Evolutionary conservation across 2,888 invertebrate genomes (phyloP).

Genomic region (Drosophila nr. fundita): DNA sequence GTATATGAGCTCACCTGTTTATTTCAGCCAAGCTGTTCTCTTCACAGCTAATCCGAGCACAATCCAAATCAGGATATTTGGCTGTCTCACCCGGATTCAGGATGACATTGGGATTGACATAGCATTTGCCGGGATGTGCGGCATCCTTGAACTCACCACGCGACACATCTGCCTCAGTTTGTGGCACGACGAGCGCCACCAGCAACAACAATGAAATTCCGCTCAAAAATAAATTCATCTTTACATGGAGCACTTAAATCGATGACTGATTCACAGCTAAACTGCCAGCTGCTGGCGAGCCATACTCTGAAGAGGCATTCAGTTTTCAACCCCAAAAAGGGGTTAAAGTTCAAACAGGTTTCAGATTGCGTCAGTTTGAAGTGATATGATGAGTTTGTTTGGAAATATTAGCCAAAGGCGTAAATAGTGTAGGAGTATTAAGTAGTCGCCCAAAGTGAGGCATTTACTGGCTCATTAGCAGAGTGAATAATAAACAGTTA

Average conservation of each 20-base stretch:
- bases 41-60: not conserved
- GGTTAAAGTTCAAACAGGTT: conserved; percentile 23
- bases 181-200: not conserved
- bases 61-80: not conserved
- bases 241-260: not conserved
- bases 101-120: not conserved
- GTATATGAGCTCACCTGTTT: not conserved
- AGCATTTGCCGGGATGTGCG: not conserved
- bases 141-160: not conserved
- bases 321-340: not conserved
- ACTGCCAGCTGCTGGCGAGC: conserved; percentile 8
- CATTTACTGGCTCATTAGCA: not conserved
- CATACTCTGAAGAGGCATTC: not conserved
- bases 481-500: not conserved
- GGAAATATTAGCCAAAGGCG: not conserved
- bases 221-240: conserved; percentile 1
- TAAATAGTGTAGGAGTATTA: not conserved
- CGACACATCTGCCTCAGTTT: not conserved
- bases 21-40: not conserved
- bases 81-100: not conserved
- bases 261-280: not conserved
- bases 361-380: conserved; percentile 17
- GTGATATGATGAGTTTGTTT: not conserved
- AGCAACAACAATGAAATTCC: not conserved
- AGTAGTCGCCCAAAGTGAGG: not conserved